Percentiles rank a stretch among this genome's conserved stretches.
Evolutionary conservation across 2,113 vertebrate genomes (phyloP).

Genomic region (Paralichthys olivaceus): DNA sequence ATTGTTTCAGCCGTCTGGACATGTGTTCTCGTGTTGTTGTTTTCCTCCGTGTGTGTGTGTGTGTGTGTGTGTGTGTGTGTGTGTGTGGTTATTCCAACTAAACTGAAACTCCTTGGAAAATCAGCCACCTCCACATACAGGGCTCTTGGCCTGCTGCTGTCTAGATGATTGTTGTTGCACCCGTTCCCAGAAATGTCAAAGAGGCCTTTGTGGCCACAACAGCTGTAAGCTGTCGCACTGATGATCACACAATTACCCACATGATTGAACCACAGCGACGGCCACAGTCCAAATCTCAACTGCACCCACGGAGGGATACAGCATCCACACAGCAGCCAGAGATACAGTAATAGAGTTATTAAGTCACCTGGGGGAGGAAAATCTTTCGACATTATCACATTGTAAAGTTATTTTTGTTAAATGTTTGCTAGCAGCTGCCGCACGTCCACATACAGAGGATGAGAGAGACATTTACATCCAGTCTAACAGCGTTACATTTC

Average conservation of each 20-base stretch:
- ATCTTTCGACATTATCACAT: background rate
- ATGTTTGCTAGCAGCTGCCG: too few species aligned
- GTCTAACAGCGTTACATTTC: too few species aligned
- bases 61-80: slow-evolving; percentile 8
- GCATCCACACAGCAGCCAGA: slow-evolving; percentile 10
- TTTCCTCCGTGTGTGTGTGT: slow-evolving; percentile 15
- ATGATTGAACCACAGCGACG: slow-evolving; percentile 20
- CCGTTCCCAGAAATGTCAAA: slow-evolving; percentile 36
- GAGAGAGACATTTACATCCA: too few species aligned
- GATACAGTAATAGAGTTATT: background rate
- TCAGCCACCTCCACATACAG: slow-evolving; percentile 37
- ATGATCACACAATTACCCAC: slow-evolving; percentile 39
- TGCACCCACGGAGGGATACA: background rate
- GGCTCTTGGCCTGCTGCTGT: slow-evolving; percentile 33
- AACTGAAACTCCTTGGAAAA: slow-evolving; percentile 38
- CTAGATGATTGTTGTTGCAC: slow-evolving; percentile 17
- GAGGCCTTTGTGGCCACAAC: slow-evolving; percentile 35
- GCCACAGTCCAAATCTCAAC: slow-evolving; percentile 1
- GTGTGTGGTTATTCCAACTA: slow-evolving; percentile 31
- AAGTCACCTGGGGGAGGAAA: background rate
- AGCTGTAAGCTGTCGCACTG: slow-evolving; percentile 55
- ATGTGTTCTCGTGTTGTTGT: slow-evolving; percentile 41
- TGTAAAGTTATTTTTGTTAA: too few species aligned
- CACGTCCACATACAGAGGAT: too few species aligned
- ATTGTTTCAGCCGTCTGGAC: slow-evolving; percentile 61